These are phyloP conservation scores for Danio kyathit DNA, from an alignment of 2,797 vertebrate genomes.

Conservation along the genomic window DNA sequence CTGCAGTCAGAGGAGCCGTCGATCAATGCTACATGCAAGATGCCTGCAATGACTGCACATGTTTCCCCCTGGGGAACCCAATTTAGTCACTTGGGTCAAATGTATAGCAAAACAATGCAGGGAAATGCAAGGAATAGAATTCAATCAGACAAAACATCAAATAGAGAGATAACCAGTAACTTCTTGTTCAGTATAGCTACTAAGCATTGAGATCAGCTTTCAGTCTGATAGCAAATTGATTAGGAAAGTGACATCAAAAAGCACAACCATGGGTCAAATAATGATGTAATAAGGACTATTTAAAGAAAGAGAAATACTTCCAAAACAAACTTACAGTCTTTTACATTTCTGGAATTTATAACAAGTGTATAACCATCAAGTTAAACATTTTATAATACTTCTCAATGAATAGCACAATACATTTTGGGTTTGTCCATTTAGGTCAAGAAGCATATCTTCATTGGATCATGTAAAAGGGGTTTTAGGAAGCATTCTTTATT, in stretches of 20 bases:
- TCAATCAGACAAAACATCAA: neutral
- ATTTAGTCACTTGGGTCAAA: conserved; percentile 26
- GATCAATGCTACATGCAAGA: conserved; percentile 63
- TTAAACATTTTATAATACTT: neutral
- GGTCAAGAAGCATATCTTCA: neutral
- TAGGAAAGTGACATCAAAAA: neutral
- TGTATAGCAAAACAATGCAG: conserved; percentile 23
- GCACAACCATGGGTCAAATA: neutral
- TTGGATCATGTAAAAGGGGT: neutral
- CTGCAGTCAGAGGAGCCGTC: conserved; percentile 59
- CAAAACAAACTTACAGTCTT: neutral
- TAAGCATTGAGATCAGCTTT: neutral
- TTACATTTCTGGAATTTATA: neutral
- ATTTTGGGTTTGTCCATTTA: neutral
- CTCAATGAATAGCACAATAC: neutral
- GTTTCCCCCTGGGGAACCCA: conserved; percentile 38
- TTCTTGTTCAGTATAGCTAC: neutral
- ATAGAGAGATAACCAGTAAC: neutral
- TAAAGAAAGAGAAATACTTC: neutral
- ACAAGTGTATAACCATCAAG: neutral
- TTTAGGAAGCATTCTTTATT: neutral
- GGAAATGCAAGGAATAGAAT: neutral
- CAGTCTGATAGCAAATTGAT: neutral
- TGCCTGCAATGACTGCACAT: conserved; percentile 56
- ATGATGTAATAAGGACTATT: neutral